phyloP scores from a whole-genome alignment of 2,113 vertebrate species.

The Poeciliopsis occidentalis region DNA sequence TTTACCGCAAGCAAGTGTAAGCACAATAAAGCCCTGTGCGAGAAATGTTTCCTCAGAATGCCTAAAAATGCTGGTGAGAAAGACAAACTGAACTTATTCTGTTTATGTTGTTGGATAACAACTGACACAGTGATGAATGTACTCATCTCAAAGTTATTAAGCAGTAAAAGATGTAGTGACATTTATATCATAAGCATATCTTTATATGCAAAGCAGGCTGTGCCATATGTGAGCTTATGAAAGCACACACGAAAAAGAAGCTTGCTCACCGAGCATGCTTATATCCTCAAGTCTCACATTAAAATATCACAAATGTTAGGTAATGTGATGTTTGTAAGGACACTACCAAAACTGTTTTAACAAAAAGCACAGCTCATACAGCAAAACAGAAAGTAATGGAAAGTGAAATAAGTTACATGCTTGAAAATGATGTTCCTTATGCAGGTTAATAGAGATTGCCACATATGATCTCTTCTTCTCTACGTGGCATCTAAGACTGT shows the following conservation, averaged over 20 bases:
- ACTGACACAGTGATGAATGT: constrained; percentile 76
- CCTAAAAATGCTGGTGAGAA: constrained; percentile 37
- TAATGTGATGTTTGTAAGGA: no score
- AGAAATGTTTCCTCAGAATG: constrained; percentile 25
- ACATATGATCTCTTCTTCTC: not conserved
- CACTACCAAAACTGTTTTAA: not conserved
- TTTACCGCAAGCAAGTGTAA: constrained; percentile 37
- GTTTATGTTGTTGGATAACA: constrained; percentile 62
- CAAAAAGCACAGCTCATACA: not conserved
- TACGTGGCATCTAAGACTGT: no score
- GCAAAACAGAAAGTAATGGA: not conserved
- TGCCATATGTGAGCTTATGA: constrained; percentile 12
- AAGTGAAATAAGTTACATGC: not conserved
- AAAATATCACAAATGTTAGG: not conserved
- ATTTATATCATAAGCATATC: constrained; percentile 67
- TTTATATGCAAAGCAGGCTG: constrained; percentile 45
- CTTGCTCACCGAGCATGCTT: constrained; percentile 8
- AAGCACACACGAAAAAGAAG: constrained; percentile 29
- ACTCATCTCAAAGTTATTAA: constrained; percentile 49
- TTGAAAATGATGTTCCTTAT: not conserved
- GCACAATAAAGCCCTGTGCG: constrained; percentile 41
- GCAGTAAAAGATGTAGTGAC: constrained; percentile 54
- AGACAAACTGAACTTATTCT: constrained; percentile 55
- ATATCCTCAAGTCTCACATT: constrained; percentile 23
- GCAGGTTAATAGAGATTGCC: not conserved